Percentiles rank a stretch among this genome's conserved stretches.
Conservation (phyloP, 1,140 invertebrate species). For the Brachionus rubens region DNA sequence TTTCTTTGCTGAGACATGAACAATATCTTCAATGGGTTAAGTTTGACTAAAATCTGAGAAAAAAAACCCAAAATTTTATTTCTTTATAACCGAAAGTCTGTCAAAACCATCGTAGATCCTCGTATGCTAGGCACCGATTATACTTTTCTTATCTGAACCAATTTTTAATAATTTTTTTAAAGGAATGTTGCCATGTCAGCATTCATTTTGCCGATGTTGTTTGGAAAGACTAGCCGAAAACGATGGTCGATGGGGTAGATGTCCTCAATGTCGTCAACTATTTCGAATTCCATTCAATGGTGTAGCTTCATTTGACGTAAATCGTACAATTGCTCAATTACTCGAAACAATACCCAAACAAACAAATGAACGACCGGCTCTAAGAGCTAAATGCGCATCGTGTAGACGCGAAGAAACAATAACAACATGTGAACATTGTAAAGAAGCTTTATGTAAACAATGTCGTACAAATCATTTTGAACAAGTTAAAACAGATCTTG, state of each 20-base stretch:
- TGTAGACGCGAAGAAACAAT: conserved; percentile 36
- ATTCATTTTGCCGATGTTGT: conserved; percentile 43
- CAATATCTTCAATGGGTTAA: too few species aligned
- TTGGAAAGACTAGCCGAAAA: conserved; percentile 33
- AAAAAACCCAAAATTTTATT: too few species aligned
- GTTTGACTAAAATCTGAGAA: too few species aligned
- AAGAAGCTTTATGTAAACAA: conserved; percentile 36
- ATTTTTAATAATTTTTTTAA: background rate
- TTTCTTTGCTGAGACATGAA: too few species aligned
- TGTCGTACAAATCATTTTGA: conserved; percentile 40
- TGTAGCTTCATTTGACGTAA: conserved; percentile 42
- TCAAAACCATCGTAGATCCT: too few species aligned
- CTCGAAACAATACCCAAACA: conserved; percentile 36
- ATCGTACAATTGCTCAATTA: conserved; percentile 44
- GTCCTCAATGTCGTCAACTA: conserved; percentile 41
- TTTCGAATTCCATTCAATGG: conserved; percentile 44
- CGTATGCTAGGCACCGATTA: too few species aligned
- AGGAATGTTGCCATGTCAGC: conserved; percentile 47
- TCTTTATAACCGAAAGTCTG: too few species aligned
- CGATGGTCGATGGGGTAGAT: conserved; percentile 45
- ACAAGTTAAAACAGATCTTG: background rate
- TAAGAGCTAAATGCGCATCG: conserved; percentile 40
- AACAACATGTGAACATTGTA: conserved; percentile 32
- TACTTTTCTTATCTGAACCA: background rate
- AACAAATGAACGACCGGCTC: background rate